A percentile compares a stretch with the other conserved stretches of the same genome.
Evolutionary conservation across 2,113 vertebrate genomes (phyloP).

Genomic region (Morone saxatilis): DNA sequence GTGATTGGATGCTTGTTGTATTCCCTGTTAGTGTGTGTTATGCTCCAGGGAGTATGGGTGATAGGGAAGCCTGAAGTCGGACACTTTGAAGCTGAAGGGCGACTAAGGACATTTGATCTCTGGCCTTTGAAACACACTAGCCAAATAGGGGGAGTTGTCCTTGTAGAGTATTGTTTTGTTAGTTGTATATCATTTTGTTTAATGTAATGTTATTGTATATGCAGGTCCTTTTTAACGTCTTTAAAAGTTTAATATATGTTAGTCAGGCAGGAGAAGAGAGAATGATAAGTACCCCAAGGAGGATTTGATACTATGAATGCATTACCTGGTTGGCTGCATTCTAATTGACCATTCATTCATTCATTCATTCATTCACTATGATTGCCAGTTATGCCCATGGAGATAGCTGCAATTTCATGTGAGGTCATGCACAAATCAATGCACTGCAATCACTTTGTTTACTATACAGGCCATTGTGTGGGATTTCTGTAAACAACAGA

Average conservation of each 20-base stretch:
- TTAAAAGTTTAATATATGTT: not conserved
- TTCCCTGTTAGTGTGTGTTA: constrained; percentile 14
- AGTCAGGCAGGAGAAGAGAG: not conserved
- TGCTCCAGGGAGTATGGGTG: constrained; percentile 20
- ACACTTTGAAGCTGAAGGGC: constrained; percentile 36
- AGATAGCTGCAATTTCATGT: not conserved
- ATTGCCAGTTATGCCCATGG: not conserved
- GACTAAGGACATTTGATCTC: constrained; percentile 35
- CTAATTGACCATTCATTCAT: not conserved
- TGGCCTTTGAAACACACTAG: constrained; percentile 22
- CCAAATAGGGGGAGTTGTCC: not conserved
- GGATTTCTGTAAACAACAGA: not conserved
- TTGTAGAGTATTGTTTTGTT: not conserved
- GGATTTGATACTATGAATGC: not conserved
- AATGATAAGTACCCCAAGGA: not conserved
- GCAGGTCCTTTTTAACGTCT: not conserved
- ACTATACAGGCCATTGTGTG: constrained; percentile 8
- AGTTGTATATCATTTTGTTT: not conserved
- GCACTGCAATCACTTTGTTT: not conserved
- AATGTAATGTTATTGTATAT: not conserved
- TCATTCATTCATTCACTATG: not conserved
- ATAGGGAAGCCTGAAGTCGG: not conserved
- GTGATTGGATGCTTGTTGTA: constrained; percentile 26
- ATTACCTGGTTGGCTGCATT: not conserved
- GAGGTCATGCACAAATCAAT: constrained; percentile 3